Conservation (phyloP, 2,888 invertebrate genomes). For the Caenorhabditis sp. region DNA sequence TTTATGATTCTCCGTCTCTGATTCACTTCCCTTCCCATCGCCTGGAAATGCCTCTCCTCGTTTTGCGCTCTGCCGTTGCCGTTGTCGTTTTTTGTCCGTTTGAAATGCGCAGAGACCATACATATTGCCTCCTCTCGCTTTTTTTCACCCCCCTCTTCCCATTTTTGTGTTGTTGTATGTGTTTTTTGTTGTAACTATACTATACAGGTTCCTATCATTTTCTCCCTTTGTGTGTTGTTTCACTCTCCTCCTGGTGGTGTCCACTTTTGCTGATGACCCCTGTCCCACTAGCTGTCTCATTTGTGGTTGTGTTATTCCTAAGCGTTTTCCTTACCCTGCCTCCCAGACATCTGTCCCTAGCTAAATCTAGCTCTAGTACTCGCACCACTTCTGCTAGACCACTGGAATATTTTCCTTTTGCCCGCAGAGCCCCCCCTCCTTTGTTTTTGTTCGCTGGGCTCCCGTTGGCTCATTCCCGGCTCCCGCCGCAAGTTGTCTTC, state of each 20-base stretch:
- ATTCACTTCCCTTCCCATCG: neutral
- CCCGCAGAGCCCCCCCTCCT: no score
- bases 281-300: neutral
- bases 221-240: constrained; percentile 4
- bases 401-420: no score
- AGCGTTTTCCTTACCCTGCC: no score
- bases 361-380: no score
- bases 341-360: no score
- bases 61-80: neutral
- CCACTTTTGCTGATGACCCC: constrained; percentile 6
- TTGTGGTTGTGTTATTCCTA: no score
- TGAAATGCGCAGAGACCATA: constrained; percentile 1
- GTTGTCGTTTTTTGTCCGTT: neutral
- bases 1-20: constrained; percentile 16
- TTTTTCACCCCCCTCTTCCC: neutral
- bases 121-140: constrained; percentile 4
- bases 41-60: neutral
- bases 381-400: no score
- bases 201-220: constrained; percentile 36
- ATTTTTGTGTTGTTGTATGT: constrained; percentile 13
- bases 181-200: constrained; percentile 50
- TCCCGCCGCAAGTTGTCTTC: neutral
- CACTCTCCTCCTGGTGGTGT: neutral
- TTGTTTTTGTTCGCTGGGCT: neutral
- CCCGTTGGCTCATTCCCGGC: constrained; percentile 1